These are phyloP conservation scores for Ovibos moschatus DNA, from an alignment of 2,113 vertebrate species.

Conservation along the genomic window DNA sequence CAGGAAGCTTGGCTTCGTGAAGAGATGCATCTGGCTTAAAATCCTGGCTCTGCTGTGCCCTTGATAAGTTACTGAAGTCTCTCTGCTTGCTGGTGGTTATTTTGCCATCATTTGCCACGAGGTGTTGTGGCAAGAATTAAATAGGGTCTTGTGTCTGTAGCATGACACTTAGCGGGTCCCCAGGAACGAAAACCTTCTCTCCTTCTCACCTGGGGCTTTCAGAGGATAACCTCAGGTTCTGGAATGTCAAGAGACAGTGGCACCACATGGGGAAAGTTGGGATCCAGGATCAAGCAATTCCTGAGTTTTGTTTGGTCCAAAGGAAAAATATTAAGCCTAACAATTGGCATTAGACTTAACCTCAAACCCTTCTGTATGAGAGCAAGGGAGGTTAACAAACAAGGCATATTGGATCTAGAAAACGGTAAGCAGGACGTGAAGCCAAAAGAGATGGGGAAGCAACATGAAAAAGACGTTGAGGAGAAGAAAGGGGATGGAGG, in stretches of 20 bases:
- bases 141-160: not conserved
- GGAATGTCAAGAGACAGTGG: no score
- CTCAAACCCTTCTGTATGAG: not conserved
- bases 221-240: not conserved
- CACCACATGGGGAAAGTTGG: accelerated
- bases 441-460: not conserved
- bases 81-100: not conserved
- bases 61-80: not conserved
- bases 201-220: not conserved
- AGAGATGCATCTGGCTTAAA: not conserved
- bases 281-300: not conserved
- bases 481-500: not conserved
- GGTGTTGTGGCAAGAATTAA: not conserved
- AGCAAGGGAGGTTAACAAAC: not conserved
- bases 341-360: not conserved
- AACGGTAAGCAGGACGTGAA: not conserved
- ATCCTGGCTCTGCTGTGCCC: not conserved
- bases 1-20: not conserved
- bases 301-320: not conserved
- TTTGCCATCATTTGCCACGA: not conserved
- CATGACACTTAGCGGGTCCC: not conserved
- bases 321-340: not conserved
- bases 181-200: accelerated
- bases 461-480: not conserved
- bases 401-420: not conserved